Evolutionary conservation across 2,888 invertebrate genomes (phyloP).

Genomic region (Imbricaverruca yamaguchii): DNA sequence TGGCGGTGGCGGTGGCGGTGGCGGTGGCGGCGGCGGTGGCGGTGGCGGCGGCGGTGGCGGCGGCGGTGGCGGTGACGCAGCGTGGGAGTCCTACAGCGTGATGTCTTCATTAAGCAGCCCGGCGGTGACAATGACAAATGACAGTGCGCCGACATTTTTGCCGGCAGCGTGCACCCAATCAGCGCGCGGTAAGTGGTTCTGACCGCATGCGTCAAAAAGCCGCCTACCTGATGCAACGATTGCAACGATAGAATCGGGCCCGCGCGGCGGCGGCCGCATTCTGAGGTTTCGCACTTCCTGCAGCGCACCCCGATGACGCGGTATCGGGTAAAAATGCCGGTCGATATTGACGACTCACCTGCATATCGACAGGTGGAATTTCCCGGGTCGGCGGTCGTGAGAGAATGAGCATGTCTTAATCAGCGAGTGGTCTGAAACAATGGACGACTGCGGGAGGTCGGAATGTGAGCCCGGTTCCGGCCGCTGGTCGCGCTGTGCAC

Average conservation of each 20-base stretch:
- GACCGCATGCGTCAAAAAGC: background rate
- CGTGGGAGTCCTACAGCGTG: background rate
- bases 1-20: no score
- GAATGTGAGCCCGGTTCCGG: background rate
- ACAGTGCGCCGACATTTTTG: background rate
- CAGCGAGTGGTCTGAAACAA: background rate
- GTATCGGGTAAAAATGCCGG: background rate
- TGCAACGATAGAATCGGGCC: no score
- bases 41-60: no score
- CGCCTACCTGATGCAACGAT: background rate
- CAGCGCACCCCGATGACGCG: background rate
- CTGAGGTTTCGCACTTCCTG: background rate
- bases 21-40: no score
- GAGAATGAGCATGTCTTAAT: background rate
- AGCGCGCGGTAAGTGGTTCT: background rate
- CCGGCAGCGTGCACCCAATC: background rate
- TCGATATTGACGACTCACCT: slow-evolving; percentile 17
- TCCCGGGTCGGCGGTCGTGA: background rate
- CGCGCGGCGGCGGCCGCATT: background rate
- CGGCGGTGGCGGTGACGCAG: background rate
- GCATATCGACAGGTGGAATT: background rate
- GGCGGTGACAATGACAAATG: slow-evolving; percentile 2
- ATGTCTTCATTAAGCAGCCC: background rate
- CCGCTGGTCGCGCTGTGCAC: no score
- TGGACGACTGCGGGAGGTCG: background rate